A percentile compares a stretch with the other conserved stretches of the same genome.
Conservation (phyloP, 2,797 vertebrate species). For the Acipenser ruthenus region DNA sequence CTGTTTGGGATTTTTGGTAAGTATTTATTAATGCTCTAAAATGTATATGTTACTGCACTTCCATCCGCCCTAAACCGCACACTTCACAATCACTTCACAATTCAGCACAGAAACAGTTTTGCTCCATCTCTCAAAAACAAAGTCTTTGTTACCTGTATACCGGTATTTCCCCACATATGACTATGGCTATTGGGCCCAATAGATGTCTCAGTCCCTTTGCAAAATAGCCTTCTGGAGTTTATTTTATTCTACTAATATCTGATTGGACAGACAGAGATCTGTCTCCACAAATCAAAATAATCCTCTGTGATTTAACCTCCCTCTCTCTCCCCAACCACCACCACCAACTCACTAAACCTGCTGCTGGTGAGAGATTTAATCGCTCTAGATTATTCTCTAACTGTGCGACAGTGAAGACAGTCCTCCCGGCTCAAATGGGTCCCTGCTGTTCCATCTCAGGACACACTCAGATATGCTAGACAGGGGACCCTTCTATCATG, state of each 20-base stretch:
- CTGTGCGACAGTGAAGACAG: slow-evolving; percentile 37
- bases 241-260: slow-evolving; percentile 28
- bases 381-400: slow-evolving; percentile 63
- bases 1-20: too few relatives aligned
- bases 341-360: slow-evolving; percentile 40
- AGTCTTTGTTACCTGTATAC: too few relatives aligned
- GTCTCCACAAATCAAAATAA: slow-evolving; percentile 73
- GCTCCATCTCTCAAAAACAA: slow-evolving; percentile 4
- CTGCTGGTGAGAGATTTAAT: slow-evolving; percentile 57
- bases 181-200: slow-evolving; percentile 28
- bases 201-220: slow-evolving; percentile 38
- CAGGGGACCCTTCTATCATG: too few relatives aligned
- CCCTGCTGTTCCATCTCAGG: too few relatives aligned
- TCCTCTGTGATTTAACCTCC: slow-evolving; percentile 70
- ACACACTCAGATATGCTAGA: too few relatives aligned
- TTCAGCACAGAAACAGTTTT: neutral
- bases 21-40: too few relatives aligned
- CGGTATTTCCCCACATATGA: too few relatives aligned
- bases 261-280: slow-evolving; percentile 49
- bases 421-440: slow-evolving; percentile 10
- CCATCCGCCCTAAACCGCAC: too few relatives aligned
- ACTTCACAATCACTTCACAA: too few relatives aligned
- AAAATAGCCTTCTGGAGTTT: slow-evolving; percentile 23
- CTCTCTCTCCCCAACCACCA: slow-evolving; percentile 51
- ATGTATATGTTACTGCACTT: too few relatives aligned